A percentile compares a stretch with the other conserved stretches of the same genome.
Evolutionary conservation across 2,888 invertebrate species (phyloP).

Genomic region (Caenorhabditis sp.): DNA sequence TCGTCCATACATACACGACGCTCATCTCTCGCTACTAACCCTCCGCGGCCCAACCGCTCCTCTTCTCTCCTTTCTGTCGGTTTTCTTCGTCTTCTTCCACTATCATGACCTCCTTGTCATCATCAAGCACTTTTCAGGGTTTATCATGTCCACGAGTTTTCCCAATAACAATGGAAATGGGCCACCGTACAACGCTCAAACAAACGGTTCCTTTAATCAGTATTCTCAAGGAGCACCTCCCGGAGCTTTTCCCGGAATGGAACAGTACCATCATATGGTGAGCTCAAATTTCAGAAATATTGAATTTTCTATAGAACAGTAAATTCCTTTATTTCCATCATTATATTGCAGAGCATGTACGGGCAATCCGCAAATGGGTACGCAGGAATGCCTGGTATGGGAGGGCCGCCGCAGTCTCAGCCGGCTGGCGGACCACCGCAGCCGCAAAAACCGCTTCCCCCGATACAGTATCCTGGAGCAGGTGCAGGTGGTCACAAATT

Average conservation of each 20-base stretch:
- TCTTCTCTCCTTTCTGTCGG: conserved; percentile 16
- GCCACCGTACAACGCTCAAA: conserved; percentile 49
- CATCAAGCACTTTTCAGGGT: conserved; percentile 30
- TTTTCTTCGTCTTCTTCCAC: conserved; percentile 21
- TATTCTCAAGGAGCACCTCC: conserved; percentile 22
- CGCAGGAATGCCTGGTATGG: conserved; percentile 46
- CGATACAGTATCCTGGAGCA: conserved; percentile 32
- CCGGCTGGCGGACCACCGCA: conserved; percentile 6
- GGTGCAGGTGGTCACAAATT: conserved; percentile 28
- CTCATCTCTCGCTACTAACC: conserved; percentile 57
- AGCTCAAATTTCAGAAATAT: no score
- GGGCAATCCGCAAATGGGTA: conserved; percentile 27
- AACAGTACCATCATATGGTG: conserved; percentile 34
- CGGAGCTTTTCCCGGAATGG: conserved; percentile 35
- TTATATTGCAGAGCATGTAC: conserved; percentile 34
- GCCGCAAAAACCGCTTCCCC: conserved; percentile 13
- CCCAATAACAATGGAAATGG: conserved; percentile 57
- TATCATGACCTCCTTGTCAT: conserved; percentile 25
- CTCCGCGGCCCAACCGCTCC: conserved; percentile 45
- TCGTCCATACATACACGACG: conserved; percentile 45
- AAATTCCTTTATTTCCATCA: no score
- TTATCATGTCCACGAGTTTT: conserved; percentile 63
- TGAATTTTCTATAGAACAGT: no score
- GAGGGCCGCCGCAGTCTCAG: conserved; percentile 25
- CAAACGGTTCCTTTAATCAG: conserved; percentile 53